Base-by-base conservation (phyloP, 2,888 invertebrate genomes). In the Brachypterus glaber region DNA sequence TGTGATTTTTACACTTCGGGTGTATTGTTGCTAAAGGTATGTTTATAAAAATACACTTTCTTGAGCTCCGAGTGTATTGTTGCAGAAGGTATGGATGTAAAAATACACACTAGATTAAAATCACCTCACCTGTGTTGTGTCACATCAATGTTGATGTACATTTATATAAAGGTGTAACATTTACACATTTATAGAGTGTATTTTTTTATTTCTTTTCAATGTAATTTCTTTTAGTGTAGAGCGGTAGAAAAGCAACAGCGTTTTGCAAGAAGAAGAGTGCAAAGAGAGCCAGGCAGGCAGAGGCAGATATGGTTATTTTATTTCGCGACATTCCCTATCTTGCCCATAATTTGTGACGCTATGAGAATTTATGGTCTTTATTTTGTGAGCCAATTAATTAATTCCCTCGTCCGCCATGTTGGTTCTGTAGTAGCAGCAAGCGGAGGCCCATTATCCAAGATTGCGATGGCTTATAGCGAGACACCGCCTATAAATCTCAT, bases 381-480 rank as follows among this genome's bases (percentile, higher is more conserved):
- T 66, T 66, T 66, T 63, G 64, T 60, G 62, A 64, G 64, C 64
- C 64, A 65, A 66, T 66, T 66, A 66, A 66, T 66, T 66, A 65
- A 64, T 66, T 64, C 66, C 60, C 62, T 61, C 54, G 60, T 60
- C 60, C 60, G 63, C 61, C 59, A 62, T 59, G 59, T 44, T 59
- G 52, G 46, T 44, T 44, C 40, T 17, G 33, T 50, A 51, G 52
- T 49, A 46, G 51, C 46, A 45, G 7, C 5, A 56, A 47, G 55
- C 57, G 58, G 56, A 44, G 55, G 53, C 59, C 62, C 64, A 64
- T 64, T 64, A 64, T 64, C 63, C 63, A 58, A 63, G 63, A 63
- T 63, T 63, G 64, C 63, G 55, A 63, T 59, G 62, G 63, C 63
- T 63, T 64, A 63, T 62, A 60, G 60, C 59, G 51, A 57, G 60